These are phyloP conservation scores for Spodoptera exigua DNA, from an alignment of 2,888 invertebrate genomes.

Conservation along the genomic window DNA sequence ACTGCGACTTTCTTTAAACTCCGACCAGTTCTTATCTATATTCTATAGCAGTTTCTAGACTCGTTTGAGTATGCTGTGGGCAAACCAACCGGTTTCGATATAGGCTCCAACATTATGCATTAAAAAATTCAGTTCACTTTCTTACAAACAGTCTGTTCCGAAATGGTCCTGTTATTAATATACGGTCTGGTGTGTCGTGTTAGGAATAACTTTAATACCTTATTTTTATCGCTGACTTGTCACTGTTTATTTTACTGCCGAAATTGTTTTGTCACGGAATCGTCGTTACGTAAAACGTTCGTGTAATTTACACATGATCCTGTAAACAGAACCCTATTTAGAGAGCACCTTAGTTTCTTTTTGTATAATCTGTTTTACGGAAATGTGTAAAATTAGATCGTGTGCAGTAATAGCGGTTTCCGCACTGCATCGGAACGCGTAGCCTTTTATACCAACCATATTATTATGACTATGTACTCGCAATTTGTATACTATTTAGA, in stretches of 20 bases:
- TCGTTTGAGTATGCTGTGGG: conserved; percentile 59
- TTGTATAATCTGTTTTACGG: conserved; percentile 36
- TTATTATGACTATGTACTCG: conserved; percentile 19
- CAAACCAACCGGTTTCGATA: conserved; percentile 65
- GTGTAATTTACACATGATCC: conserved; percentile 4
- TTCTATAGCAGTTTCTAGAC: conserved; percentile 64
- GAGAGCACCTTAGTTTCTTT: conserved; percentile 6
- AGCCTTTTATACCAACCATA: conserved; percentile 20
- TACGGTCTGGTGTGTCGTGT: conserved; percentile 47
- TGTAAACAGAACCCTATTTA: conserved; percentile 9
- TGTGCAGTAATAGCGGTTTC: conserved; percentile 39
- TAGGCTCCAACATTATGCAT: conserved; percentile 47
- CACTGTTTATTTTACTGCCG: conserved; percentile 50
- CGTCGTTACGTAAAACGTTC: conserved; percentile 36
- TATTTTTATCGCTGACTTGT: conserved; percentile 50
- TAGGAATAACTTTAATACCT: conserved; percentile 53
- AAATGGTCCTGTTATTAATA: conserved; percentile 52
- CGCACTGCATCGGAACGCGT: conserved; percentile 28
- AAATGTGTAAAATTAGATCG: conserved; percentile 49
- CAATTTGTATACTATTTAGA: not conserved
- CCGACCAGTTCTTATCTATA: conserved; percentile 56
- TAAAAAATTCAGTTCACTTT: conserved; percentile 51
- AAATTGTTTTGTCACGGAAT: conserved; percentile 50
- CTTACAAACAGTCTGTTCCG: conserved; percentile 47
- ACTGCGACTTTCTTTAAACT: conserved; percentile 82